Conservation (phyloP, 2,888 invertebrate genomes). For the Aelia acuminata region DNA sequence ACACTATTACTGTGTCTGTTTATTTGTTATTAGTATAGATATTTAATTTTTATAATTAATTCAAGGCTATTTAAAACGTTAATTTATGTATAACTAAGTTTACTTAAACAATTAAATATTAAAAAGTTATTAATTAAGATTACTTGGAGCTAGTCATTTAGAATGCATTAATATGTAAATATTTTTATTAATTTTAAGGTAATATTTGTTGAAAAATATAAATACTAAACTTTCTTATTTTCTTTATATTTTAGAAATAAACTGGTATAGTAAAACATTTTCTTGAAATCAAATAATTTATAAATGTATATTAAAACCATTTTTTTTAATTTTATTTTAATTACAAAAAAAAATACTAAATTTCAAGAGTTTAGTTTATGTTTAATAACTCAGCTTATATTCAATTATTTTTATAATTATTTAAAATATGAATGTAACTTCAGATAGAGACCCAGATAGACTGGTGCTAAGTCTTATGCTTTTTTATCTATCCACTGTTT, state of each 20-base stretch:
- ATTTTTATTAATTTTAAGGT: background rate
- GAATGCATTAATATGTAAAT: background rate
- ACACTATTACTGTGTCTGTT: background rate
- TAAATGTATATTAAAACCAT: background rate
- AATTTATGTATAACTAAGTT: background rate
- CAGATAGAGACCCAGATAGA: too few species aligned
- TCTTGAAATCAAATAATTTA: background rate
- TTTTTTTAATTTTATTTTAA: background rate
- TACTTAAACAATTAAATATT: background rate
- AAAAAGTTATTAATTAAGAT: background rate
- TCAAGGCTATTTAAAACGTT: background rate
- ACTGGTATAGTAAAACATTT: background rate
- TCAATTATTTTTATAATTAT: too few species aligned
- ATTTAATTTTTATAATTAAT: background rate
- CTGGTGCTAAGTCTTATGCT: too few species aligned
- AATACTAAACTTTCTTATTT: background rate
- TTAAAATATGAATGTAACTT: too few species aligned
- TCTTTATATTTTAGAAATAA: background rate
- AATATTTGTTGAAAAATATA: background rate
- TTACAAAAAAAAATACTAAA: background rate
- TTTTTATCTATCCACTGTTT: too few species aligned
- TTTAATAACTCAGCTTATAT: too few species aligned
- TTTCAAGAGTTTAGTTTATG: too few species aligned
- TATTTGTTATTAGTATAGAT: background rate
- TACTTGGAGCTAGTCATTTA: background rate